Base-by-base conservation (phyloP, 2,113 vertebrate species). In the Tragelaphus buxtoni region DNA sequence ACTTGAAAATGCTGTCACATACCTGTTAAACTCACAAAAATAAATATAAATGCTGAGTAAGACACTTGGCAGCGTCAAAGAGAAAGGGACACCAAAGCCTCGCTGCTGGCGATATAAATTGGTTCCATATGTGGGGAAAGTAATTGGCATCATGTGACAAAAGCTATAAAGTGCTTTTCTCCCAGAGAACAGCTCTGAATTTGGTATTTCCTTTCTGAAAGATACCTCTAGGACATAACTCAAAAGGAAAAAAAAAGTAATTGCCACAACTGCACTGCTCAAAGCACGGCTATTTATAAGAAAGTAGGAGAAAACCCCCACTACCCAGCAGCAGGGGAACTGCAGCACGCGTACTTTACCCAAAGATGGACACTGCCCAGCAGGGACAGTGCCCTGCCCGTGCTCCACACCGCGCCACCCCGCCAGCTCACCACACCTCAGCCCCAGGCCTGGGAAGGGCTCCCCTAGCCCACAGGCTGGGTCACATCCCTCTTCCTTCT, bases 191-290 rank as follows among this genome's bases (percentile, higher is more conserved):
- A 60, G 20, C 17, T 96, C 90, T 45, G 74, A 89, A 92, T 53
- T 56, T 53, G 32, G 18, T 24, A 55, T 96, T 95, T 97, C 51
- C 85, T 96, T 95, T 83, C 58, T 92, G 80, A 80, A 77, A 65
- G 49, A 61, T 82, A 77, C n/a, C 79, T 61, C 39, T 35, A 79
- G 88, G 65, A 87, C n/a, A 28, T 74, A 45, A 77, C 45, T 95
- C 39, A 89, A 84, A 63, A 61, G 56, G 11, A 24, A 22, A 72
- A 42, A 79, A 80, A 65, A 45, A 61, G 32, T 58, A 2, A 56
- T 51, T 8, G 7, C 60, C 42, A 51, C 76, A n/a, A 35, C 30
- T 24, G 32, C 11, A 69, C 24, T 56, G 3, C 8, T n/a, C 69
- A 51, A 11, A 85, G 18, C 60, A 60, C 13, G 32, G 10, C 32